A percentile compares a stretch with the other conserved stretches of the same genome.
phyloP scores from a whole-genome alignment of 53 echinoderm and acorn worm species.

The Pentamera pediparva region DNA sequence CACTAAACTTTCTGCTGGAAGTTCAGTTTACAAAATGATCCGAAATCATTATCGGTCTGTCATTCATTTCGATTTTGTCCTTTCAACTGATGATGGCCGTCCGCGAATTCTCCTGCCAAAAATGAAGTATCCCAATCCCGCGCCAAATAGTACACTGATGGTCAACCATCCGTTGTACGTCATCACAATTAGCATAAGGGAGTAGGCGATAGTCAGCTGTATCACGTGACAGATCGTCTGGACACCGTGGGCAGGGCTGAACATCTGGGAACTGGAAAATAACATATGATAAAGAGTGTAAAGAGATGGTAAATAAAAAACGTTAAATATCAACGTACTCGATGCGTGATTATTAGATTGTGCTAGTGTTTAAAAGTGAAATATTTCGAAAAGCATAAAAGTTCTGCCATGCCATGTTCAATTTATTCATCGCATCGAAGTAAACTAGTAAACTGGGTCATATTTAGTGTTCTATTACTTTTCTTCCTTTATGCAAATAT shows the following conservation, averaged over 20 bases:
- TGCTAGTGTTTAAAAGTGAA: not conserved
- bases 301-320: not conserved
- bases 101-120: constrained; percentile 42
- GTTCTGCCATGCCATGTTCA: too few species aligned
- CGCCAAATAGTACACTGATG: constrained; percentile 25
- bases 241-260: constrained; percentile 4
- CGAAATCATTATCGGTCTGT: not conserved
- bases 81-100: not conserved
- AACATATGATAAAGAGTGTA: not conserved
- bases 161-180: constrained; percentile 41
- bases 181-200: constrained; percentile 41
- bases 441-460: too few species aligned
- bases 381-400: too few species aligned
- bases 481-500: too few species aligned
- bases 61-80: not conserved
- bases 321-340: not conserved
- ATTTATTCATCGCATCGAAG: too few species aligned
- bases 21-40: not conserved
- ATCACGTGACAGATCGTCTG: constrained; percentile 31
- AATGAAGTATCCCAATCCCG: constrained; percentile 38
- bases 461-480: too few species aligned
- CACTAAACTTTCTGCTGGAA: too few species aligned
- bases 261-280: not conserved
- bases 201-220: constrained; percentile 29
- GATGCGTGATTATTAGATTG: too few species aligned